phyloP scores from a whole-genome alignment of 2,888 invertebrate genomes.

The Eubasilissa splendida region DNA sequence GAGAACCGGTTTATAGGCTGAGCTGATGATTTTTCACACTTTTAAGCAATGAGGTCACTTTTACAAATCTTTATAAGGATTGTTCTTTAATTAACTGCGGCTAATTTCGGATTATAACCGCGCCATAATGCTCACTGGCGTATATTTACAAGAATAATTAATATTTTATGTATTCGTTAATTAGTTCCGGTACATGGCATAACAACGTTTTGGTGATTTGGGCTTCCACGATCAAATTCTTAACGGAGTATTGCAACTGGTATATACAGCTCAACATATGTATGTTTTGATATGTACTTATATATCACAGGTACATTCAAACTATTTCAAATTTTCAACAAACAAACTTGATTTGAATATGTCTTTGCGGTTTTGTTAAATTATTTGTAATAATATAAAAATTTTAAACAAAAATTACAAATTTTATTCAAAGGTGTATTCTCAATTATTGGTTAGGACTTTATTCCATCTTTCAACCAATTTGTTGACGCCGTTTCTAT shows the following conservation, averaged over 20 bases:
- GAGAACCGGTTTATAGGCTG: not conserved
- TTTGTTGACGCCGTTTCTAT: too few species aligned
- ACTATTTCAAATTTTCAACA: too few species aligned
- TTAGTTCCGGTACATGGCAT: constrained; percentile 48
- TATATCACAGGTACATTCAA: too few species aligned
- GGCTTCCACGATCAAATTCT: constrained; percentile 35
- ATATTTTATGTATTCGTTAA: constrained; percentile 50
- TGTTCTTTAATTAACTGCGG: constrained; percentile 40
- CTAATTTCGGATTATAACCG: constrained; percentile 42
- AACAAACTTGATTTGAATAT: too few species aligned
- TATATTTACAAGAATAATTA: constrained; percentile 29
- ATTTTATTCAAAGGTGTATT: too few species aligned
- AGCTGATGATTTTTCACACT: constrained; percentile 43
- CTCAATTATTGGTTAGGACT: too few species aligned
- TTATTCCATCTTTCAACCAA: too few species aligned
- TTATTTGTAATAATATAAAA: too few species aligned
- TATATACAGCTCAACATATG: too few species aligned
- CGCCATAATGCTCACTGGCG: constrained; percentile 39
- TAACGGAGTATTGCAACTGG: not conserved
- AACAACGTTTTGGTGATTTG: constrained; percentile 38
- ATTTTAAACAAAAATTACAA: too few species aligned
- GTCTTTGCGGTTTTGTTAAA: too few species aligned
- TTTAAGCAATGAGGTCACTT: constrained; percentile 49
- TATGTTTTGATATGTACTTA: too few species aligned
- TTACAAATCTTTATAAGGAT: constrained; percentile 38